Evolutionary conservation across 1,140 invertebrate species (phyloP).

Genomic region (Drosophila paulistorum): DNA sequence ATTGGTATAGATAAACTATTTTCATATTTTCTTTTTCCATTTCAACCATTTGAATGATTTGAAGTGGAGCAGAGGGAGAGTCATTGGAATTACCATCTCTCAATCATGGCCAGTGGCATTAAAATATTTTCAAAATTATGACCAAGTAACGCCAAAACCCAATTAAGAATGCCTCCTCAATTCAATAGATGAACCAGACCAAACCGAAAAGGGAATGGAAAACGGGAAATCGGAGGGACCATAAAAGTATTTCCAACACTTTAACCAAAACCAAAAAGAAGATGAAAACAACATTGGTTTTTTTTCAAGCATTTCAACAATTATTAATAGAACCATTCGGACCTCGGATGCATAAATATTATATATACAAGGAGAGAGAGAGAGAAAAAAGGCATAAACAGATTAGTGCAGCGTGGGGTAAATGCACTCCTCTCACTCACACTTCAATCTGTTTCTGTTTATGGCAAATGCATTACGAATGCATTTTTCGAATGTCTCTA

Average conservation of each 20-base stretch:
- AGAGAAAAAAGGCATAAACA: conserved; percentile 56
- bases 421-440: conserved; percentile 11
- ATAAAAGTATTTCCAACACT: conserved; percentile 75
- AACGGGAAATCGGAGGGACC: conserved; percentile 11
- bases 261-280: conserved; percentile 31
- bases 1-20: conserved; percentile 31
- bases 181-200: background rate
- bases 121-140: conserved; percentile 62
- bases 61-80: conserved; percentile 26
- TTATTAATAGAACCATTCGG: conserved; percentile 68
- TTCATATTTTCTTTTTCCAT: conserved; percentile 41
- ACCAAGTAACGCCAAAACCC: conserved; percentile 49
- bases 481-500: conserved; percentile 41
- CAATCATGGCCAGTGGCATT: conserved; percentile 61
- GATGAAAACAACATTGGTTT: conserved; percentile 19
- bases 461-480: conserved; percentile 58
- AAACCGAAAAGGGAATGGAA: background rate
- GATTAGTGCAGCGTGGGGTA: conserved; percentile 54
- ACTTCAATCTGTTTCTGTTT: conserved; percentile 8
- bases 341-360: conserved; percentile 32
- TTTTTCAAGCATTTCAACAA: conserved; percentile 2
- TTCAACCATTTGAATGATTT: conserved; percentile 51
- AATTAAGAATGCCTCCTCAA: conserved; percentile 28
- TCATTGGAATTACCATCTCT: conserved; percentile 35
- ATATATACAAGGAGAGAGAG: background rate